Evolutionary conservation across 1,140 invertebrate genomes (phyloP), one percentile per base, ranked within the genome.

Genomic region (Elysia chlorotica): DNA sequence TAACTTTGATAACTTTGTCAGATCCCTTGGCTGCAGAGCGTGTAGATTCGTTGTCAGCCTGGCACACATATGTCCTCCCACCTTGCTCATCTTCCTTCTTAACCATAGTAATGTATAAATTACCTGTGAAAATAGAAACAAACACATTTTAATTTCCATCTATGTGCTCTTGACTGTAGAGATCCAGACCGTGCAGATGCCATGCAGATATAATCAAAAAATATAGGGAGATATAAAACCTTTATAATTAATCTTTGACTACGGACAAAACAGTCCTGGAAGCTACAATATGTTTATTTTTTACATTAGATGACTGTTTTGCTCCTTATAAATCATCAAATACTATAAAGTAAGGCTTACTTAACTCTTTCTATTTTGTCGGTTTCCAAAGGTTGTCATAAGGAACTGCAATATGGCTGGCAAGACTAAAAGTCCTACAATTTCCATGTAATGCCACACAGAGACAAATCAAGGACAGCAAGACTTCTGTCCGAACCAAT

Each of bases 81-180:
- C 75, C 57, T 48, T 81, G 78, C 28, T 74, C 74, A 76, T 82
- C 81, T 31, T 74, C 70, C 17, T 70, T 33, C 35, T 57, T 56
- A 2, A 81, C 71, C 68, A 78, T 79, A 6, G 80, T 77, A 66
- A 82, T 78, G 59, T 82, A 78, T 31, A 82, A 65, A 63, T 80
- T 82, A 19, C 80, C 80, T 81, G 73, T 59, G 19, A 56, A 56
- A 65, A 71, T n/a, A 23, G 10, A 41, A 31, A 21, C 33, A 28
- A 6, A 61, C 62, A 65, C 10, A 63, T 4, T 67, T 38, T 25
- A 48, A 67, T 14, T 33, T 19, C 31, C n/a, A 56, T 31, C 28
- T 10, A 35, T 59, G 35, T 33, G 33, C 48, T 61, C 17, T 31
- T 59, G 36, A 14, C 23, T 33, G 23, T 10, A 5, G 28, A 6